A percentile compares a stretch with the other conserved stretches of the same genome.
Conservation (phyloP, 2,113 vertebrate genomes). For the human region GRCh38 chr1:1832001-1832500, state of each 20-base stretch:
- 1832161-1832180: background rate
- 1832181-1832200: background rate
- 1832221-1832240: slow-evolving; percentile 51
- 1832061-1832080: too few species aligned
- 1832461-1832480: background rate
- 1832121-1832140: background rate
- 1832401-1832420: slow-evolving; percentile 89
- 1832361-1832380: slow-evolving; percentile 86
- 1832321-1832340: slow-evolving; percentile 83
- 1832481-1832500: background rate
- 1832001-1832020: too few species aligned
- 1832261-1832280: background rate
- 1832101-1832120: background rate
- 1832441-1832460: slow-evolving; percentile 73
- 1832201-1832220: background rate
- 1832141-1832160: background rate
- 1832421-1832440: slow-evolving; percentile 85
- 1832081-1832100: background rate
- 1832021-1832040: too few species aligned
- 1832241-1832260: slow-evolving; percentile 31
- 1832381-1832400: slow-evolving; percentile 95
- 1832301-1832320: slow-evolving; percentile 25
- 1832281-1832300: slow-evolving; percentile 54
- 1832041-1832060: too few species aligned
- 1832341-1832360: slow-evolving; percentile 88